Conservation (phyloP, 53 echinoderm and acorn worm genomes). For the Stichopus horrens region DNA sequence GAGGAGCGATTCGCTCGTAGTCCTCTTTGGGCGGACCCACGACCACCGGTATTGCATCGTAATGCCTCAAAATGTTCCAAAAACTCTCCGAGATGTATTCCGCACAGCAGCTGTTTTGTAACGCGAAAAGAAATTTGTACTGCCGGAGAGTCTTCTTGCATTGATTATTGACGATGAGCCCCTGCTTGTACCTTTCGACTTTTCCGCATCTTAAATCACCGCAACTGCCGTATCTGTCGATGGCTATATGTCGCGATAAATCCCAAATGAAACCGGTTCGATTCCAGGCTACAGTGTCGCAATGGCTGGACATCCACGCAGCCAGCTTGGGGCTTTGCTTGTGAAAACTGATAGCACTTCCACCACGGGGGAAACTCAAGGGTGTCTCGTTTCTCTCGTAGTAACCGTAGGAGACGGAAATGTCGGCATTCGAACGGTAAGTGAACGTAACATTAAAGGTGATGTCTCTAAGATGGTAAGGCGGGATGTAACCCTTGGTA, state of each 20-base stretch:
- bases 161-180: background rate
- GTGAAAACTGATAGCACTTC: background rate
- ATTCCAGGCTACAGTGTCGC: conserved; percentile 33
- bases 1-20: conserved; percentile 25
- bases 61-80: conserved; percentile 32
- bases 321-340: conserved; percentile 9
- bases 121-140: conserved; percentile 36
- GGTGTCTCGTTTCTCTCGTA: background rate
- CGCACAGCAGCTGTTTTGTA: conserved; percentile 35
- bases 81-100: conserved; percentile 41
- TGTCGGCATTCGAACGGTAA: conserved; percentile 34
- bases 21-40: conserved; percentile 11
- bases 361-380: background rate
- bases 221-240: conserved; percentile 23
- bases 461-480: background rate
- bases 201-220: conserved; percentile 27
- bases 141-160: conserved; percentile 4
- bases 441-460: conserved; percentile 35
- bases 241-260: conserved; percentile 7
- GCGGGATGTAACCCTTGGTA: conserved; percentile 21
- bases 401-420: conserved; percentile 5
- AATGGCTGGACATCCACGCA: conserved; percentile 42
- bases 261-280: conserved; percentile 42
- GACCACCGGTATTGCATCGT: conserved; percentile 34
- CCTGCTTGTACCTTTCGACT: background rate